phyloP scores from a whole-genome alignment of 2,888 invertebrate genomes.

The Sturmia bella region DNA sequence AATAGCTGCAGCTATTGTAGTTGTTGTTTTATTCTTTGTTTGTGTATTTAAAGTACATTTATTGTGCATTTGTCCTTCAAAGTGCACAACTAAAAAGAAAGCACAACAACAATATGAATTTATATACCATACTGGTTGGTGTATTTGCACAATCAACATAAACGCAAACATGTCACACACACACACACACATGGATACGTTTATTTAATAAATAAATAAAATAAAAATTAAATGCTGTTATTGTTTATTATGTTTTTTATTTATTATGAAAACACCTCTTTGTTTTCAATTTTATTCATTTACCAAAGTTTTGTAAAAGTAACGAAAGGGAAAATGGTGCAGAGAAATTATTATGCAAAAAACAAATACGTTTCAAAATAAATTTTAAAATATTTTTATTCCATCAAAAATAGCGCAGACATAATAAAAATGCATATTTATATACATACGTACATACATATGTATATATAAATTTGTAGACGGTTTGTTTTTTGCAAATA shows the following conservation, averaged over 20 bases:
- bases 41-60: conserved; percentile 66
- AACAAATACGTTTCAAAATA: not conserved
- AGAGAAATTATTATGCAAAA: not conserved
- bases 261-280: conserved; percentile 41
- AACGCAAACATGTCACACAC: conserved; percentile 33
- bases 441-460: too few species aligned
- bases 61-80: conserved; percentile 64
- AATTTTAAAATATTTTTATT: not conserved
- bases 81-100: conserved; percentile 31
- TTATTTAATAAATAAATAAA: conserved; percentile 38
- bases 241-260: conserved; percentile 36
- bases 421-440: too few species aligned
- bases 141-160: conserved; percentile 39
- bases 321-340: conserved; percentile 6
- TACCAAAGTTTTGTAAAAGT: conserved; percentile 15
- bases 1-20: conserved; percentile 24
- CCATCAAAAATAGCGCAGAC: not conserved
- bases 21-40: conserved; percentile 18
- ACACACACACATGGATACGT: not conserved
- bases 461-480: too few species aligned
- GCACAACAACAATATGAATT: not conserved
- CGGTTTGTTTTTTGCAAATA: too few species aligned
- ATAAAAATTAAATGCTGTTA: conserved; percentile 18
- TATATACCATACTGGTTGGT: too few species aligned
- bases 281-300: conserved; percentile 24